Base-by-base conservation (phyloP, 2,113 vertebrate species). In the Chloropsis cyanopogon region DNA sequence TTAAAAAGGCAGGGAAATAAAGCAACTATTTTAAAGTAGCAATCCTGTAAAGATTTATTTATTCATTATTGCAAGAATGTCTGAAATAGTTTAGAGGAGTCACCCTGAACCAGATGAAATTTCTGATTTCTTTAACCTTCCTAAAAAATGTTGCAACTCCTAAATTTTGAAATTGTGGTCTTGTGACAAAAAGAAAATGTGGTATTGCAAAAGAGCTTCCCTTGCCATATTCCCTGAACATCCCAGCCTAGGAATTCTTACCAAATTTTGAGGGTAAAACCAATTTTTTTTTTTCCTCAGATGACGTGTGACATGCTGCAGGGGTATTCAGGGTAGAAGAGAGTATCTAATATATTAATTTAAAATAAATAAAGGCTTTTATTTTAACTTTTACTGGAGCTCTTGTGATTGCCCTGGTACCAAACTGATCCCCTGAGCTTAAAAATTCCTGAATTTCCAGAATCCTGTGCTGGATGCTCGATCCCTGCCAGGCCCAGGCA, bases 161-260 rank as follows among this genome's bases (percentile, higher is more conserved):
- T 24, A 59, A 83, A 88, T 96, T 96, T 82, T 78, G 93, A 95
- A 96, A 93, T 11, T n/a, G 49, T 42, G 76, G 60, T 84, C 68
- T 93, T 83, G 72, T 71, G 82, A 80, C 29, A 42, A 75, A 70
- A 80, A 37, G 56, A 63, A 89, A 79, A 90, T 50, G 37, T 10
- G 5, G 6, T 56, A 31, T 94, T 97, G 90, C 78, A 76, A 91
- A 93, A 95, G 84, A 82, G 15, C 53, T 93, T 77, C 59, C 63
- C 78, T 39, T 56, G 69, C 50, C 49, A 1, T 68, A 4, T 44
- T 76, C 59, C 50, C 82, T 77, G 81, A 10, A 8, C 28, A 49
- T 42, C 78, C 9, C 6, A 69, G 66, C 41, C 13, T 5, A 7
- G 9, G 63, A 80, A 50, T 80, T 80, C 53, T 88, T 93, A 59